Evolutionary conservation across 2,797 vertebrate species (phyloP).

Genomic region (Eulemur mongoz): DNA sequence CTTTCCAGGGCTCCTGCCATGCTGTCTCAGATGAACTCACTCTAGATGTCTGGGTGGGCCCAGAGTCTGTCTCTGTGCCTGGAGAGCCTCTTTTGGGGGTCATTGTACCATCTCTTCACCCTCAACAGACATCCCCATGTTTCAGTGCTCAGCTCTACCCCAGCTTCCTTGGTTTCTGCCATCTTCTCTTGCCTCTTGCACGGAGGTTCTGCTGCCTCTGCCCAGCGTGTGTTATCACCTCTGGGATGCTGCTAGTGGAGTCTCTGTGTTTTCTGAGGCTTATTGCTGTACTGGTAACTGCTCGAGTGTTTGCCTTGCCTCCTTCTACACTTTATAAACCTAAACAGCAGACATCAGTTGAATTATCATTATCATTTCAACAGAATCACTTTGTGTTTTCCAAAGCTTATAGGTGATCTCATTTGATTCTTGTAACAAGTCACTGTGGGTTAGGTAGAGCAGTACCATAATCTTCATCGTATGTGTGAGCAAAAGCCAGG

Average conservation of each 20-base stretch:
- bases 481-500: neutral
- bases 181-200: neutral
- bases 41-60: neutral
- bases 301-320: neutral
- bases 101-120: neutral
- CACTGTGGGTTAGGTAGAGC: neutral
- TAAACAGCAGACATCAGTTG: neutral
- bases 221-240: neutral
- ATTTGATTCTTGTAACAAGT: neutral
- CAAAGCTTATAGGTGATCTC: neutral
- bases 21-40: neutral
- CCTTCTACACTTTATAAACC: neutral
- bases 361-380: neutral
- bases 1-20: neutral
- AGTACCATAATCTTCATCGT: neutral
- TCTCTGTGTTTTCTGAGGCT: neutral
- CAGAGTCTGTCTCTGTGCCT: neutral
- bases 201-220: neutral
- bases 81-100: accelerated
- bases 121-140: neutral
- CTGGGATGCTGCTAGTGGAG: neutral
- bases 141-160: neutral
- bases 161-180: neutral
- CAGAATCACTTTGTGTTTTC: neutral
- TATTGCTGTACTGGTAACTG: neutral